Base-by-base conservation (phyloP, 2,113 vertebrate genomes). In the Nyctereutes procyonoides region DNA sequence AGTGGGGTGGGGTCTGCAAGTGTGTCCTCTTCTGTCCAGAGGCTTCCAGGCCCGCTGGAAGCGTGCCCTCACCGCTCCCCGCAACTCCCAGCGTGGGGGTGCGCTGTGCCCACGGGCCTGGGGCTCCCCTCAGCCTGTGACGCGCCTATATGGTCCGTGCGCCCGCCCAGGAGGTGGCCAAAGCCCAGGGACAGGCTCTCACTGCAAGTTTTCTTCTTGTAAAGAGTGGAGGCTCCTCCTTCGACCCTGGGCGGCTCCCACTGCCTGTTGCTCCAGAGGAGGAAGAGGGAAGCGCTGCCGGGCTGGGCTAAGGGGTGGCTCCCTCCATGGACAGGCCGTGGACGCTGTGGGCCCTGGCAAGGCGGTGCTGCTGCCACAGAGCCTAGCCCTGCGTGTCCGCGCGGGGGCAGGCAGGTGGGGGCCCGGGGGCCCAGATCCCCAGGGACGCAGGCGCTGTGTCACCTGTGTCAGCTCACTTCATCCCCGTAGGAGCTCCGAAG, bases 191-290 rank as follows among this genome's bases (percentile, higher is more conserved):
- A 92, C 8, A 88, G 48, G 51, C 4, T 53, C 3, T 3, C 1
- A 1, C n/a, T 74, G 51, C 26, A 51, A 48, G 92, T 74, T 69
- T 69, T 79, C 63, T 86, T 56, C 87, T 84, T 81, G 24, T 56
- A 48, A 55, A 77, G 43, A 88, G 74, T 63, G 76, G 56, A 76
- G 73, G 24, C 60, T 15, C 30, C 80, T 90, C 80, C 32, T 43
- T 97, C 65, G 58, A 10, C 60, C 58, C 10, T 2, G 3, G 20
- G 80, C 0, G 3, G 73, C 63, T 93, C 48, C 79, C 79, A 58
- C 65, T 71, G 74, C 38, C 76, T 58, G 55, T 94, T 96, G 90
- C 62, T 96, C 77, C 96, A 58, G 28, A 97, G 94, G 38, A 96
- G 48, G 20, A 87, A 92, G 69, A 88, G 16, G 69, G 48, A 32